Conservation (phyloP, 2,113 vertebrate genomes). For the Xiphias gladius region DNA sequence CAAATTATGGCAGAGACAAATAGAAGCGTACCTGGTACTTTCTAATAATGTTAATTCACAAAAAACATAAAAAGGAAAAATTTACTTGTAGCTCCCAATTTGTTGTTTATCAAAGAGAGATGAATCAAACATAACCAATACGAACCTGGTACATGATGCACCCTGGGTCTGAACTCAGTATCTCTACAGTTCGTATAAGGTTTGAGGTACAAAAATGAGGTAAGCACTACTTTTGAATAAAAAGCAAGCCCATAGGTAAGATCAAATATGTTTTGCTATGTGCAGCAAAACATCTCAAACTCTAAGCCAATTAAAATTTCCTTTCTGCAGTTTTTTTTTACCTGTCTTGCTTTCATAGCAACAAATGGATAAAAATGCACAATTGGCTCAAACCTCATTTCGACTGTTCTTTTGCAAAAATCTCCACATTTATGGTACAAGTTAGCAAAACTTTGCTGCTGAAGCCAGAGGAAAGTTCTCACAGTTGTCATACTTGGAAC, state of each 20-base stretch:
- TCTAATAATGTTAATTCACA: slow-evolving; percentile 68
- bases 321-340: slow-evolving; percentile 4
- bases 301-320: background rate
- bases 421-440: slow-evolving; percentile 13
- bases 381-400: background rate
- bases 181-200: slow-evolving; percentile 20
- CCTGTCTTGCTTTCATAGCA: background rate
- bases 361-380: slow-evolving; percentile 22
- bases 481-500: slow-evolving; percentile 7
- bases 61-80: slow-evolving; percentile 38
- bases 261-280: slow-evolving; percentile 24
- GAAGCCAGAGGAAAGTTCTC: slow-evolving; percentile 4
- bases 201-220: slow-evolving; percentile 75
- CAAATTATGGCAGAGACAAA: slow-evolving; percentile 80
- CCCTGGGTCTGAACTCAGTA: slow-evolving; percentile 25
- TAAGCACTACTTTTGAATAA: slow-evolving; percentile 53
- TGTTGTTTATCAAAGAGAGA: slow-evolving; percentile 56
- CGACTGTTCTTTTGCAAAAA: slow-evolving; percentile 11
- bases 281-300: slow-evolving; percentile 24
- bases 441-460: slow-evolving; percentile 9
- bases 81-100: slow-evolving; percentile 63
- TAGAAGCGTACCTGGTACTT: slow-evolving; percentile 66
- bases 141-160: slow-evolving; percentile 12
- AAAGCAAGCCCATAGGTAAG: slow-evolving; percentile 44
- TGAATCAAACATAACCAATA: slow-evolving; percentile 28